These are phyloP conservation scores for Euproctis similis DNA, from an alignment of 2,888 invertebrate species.

Conservation along the genomic window DNA sequence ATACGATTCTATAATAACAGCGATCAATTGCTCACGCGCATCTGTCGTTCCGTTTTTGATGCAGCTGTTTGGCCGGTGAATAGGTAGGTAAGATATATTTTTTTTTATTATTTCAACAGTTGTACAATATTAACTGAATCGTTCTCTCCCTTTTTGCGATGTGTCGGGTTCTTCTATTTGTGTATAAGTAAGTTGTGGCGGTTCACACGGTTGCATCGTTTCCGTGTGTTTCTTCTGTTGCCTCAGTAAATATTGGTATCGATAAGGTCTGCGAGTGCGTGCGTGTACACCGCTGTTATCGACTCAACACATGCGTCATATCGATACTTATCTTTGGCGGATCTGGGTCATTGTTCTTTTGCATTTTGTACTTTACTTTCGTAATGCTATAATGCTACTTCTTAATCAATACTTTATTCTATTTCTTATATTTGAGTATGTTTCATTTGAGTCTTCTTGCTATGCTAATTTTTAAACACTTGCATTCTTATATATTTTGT, in stretches of 20 bases:
- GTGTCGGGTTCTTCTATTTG: slow-evolving; percentile 48
- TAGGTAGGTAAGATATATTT: slow-evolving; percentile 52
- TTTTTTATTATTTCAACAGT: slow-evolving; percentile 48
- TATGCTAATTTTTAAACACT: slow-evolving; percentile 10
- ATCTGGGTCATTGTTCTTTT: slow-evolving; percentile 75
- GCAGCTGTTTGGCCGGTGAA: slow-evolving; percentile 64
- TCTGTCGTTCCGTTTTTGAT: slow-evolving; percentile 62
- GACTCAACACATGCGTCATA: slow-evolving; percentile 71
- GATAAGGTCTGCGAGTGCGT: slow-evolving; percentile 64
- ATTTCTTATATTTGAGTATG: background rate
- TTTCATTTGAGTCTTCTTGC: slow-evolving; percentile 7
- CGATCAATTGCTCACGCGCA: slow-evolving; percentile 57
- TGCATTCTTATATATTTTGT: slow-evolving; percentile 11
- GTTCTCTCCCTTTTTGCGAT: slow-evolving; percentile 38
- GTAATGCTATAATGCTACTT: slow-evolving; percentile 30
- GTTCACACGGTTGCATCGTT: too few species aligned
- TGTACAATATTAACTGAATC: slow-evolving; percentile 40
- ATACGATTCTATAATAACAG: slow-evolving; percentile 48
- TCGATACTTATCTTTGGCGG: slow-evolving; percentile 68
- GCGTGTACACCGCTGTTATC: slow-evolving; percentile 67
- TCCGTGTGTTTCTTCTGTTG: slow-evolving; percentile 53
- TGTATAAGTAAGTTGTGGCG: slow-evolving; percentile 10
- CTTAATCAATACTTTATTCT: slow-evolving; percentile 2
- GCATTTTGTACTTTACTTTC: slow-evolving; percentile 45
- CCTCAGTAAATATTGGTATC: slow-evolving; percentile 64